Evolutionary conservation across 2,797 vertebrate species (phyloP), one percentile per base, ranked within the genome.

Genomic region (Pogonophryne albipinna): DNA sequence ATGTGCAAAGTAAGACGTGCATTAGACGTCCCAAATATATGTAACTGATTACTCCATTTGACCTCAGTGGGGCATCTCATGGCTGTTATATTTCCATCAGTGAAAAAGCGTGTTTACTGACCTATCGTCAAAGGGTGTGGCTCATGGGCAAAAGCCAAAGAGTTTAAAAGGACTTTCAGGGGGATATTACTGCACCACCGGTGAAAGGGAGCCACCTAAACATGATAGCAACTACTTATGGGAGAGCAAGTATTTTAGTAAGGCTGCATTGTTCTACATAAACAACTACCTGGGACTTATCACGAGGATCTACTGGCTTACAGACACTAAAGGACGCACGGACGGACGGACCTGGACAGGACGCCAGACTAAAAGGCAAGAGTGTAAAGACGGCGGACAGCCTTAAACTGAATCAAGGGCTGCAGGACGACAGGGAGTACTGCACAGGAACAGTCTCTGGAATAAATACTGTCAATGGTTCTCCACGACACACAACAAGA

Each of bases 51-150:
- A 78, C 46, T 82, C 55, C 31, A 13, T 83, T 72, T 84, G 80
- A 89, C 92, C 93, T 94, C 91, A 93, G 89, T 79, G 71, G 85
- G 79, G 78, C 69, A 76, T 76, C 16, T 55, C 87, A 92, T 91
- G 92, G 92, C 91, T 89, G 84, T 78, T 79, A 70, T 49, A 70
- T 77, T 86, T 84, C 84, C 81, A 71, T 75, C 58, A 45, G 55
- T 74, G 42, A 86, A 85, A 79, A 51, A 46, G 46, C 53, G 46
- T 69, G 74, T 85, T 84, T 83, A 81, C 78, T 87, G 80, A 79
- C 83, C 73, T 85, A 31, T 34, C 46, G 46, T 87, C 91, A 84
- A 92, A 88, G 80, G 83, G 80, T 34, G 64, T 50, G 83, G 80
- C 73, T 74, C 64, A 72, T n/a, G n/a, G n/a, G n/a, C n/a, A n/a